Base-by-base conservation (phyloP, 2,797 vertebrate genomes). In the Rallus crepitans region DNA sequence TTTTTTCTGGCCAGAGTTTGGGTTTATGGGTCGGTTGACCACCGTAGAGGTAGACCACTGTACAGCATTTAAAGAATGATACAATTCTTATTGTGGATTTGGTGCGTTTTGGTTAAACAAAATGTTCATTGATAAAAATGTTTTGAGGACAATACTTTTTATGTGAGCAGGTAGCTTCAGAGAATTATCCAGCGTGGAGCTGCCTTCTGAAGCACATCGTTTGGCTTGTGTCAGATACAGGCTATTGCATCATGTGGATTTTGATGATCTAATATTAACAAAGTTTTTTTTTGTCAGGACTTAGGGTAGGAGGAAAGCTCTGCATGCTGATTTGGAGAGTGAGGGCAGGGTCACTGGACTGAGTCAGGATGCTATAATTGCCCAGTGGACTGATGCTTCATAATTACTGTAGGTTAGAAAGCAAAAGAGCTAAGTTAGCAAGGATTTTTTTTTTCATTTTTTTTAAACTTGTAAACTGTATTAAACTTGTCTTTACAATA, bases 381-480 rank as follows among this genome's bases (percentile, higher is more conserved):
- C 48, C 78, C 18, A 15, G 25, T 87, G 59, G 25, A 40, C 57
- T 65, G 40, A 55, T 82, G 28, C 21, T 78, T 27, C 21, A 3
- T 65, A 59, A 63, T 82, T 59, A 37, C 47, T 82, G 28, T 68
- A 69, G 53, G 25, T 76, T 81, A 65, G 55, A 89, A 92, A 76
- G 9, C 40, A 47, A 50, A 87, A 92, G 8, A 55, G 14, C 28
- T 79, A 35, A 57, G 39, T 59, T 89, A 60, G 47, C 40, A 35
- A 87, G 59, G 27, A 82, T 19, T 73, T 89, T 79, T 89, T 79
- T 91, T 96, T 90, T 79, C 28, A 76, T 91, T 96, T 90, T 56
- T 65, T 78, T 64, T 45, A 0, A 33, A 33, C 19, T 28, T 57
- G 7, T 55, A 45, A 86, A 68, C 12, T 50, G 15, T 48, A 19